Percentiles rank a stretch among this genome's conserved stretches.
phyloP scores from a whole-genome alignment of 2,888 invertebrate species.

The Parnassius mnemosyne region DNA sequence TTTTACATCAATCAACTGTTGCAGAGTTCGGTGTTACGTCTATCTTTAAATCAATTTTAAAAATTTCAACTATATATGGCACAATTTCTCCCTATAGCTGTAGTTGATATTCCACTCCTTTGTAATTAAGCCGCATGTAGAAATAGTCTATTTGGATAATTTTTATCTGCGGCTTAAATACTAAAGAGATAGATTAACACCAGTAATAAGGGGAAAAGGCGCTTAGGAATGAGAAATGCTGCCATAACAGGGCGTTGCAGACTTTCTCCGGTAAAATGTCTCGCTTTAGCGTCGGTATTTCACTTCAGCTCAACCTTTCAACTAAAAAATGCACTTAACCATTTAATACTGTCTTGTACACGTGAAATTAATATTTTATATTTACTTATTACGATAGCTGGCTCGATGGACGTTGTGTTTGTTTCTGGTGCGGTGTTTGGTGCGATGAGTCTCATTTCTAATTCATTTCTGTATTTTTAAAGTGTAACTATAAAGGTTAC shows the following conservation, averaged over 20 bases:
- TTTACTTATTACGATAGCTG: too few relatives aligned
- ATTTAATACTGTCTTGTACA: too few relatives aligned
- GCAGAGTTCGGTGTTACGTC: conserved; percentile 13
- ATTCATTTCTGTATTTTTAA: too few relatives aligned
- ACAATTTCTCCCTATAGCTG: not conserved
- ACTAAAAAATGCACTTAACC: conserved; percentile 7
- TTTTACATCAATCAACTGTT: not conserved
- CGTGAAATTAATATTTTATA: too few relatives aligned
- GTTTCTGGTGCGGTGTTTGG: too few relatives aligned
- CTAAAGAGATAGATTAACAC: conserved; percentile 51
- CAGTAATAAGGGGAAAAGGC: conserved; percentile 65
- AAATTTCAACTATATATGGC: conserved; percentile 3
- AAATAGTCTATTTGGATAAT: conserved; percentile 2
- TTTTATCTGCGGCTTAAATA: conserved; percentile 19
- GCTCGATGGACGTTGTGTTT: too few relatives aligned
- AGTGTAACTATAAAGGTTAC: too few relatives aligned
- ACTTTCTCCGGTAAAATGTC: conserved; percentile 60
- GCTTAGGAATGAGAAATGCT: conserved; percentile 68
- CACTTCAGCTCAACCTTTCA: conserved; percentile 29
- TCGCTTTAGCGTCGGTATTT: conserved; percentile 47
- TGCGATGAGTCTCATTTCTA: too few relatives aligned
- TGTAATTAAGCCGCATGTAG: too few relatives aligned
- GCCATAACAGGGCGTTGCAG: conserved; percentile 69
- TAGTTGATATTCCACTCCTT: not conserved
- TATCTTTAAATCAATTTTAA: conserved; percentile 11